Base-by-base conservation (phyloP, 2,888 invertebrate genomes). In the Alitta virens region DNA sequence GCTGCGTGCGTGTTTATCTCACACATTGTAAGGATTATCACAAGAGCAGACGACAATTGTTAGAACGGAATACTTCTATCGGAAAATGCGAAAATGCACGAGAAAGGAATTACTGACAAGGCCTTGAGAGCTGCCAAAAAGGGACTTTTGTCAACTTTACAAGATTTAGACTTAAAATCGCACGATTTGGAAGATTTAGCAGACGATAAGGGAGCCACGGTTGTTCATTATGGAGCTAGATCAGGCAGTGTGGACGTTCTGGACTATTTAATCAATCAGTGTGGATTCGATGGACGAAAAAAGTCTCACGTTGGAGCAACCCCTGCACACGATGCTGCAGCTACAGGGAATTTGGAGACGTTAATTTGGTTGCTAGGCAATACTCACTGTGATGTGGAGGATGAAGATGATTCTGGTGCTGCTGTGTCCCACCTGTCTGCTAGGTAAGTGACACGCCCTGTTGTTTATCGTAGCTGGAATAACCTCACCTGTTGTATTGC, bases 321-420 rank as follows among this genome's bases (percentile, higher is more conserved):
- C 0, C 74, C 82, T 2, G 74, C 76, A 3, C 83, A 83, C 58
- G 82, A 83, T 67, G 83, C 82, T 0, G 80, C 82, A 1, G 82
- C 81, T 9, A 75, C 79, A 38, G 83, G 83, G 2, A 74, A 79
- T 55, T 65, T 80, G 16, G 70, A 74, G 5, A 72, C 78, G 3
- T 63, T 82, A 24, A 67, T 75, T 25, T 83, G 81, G 81, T 67
- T 83, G 33, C 56, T 79, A 25, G 68, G 71, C 21, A 65, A 75
- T 26, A 68, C 69, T 21, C 68, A 63, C 3, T 70, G 77, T 56
- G 64, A 73, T 18, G 68, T 78, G 14, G 72, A 75, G 60, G 79
- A 80, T 54, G 73, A 75, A 33, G 82, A 82, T 68, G 75, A 75
- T 3, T 75, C 75, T 23, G 82, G 82, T 2, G 75, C 78, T 14